Evolutionary conservation across 2,888 invertebrate genomes (phyloP).

Genomic region (Cerceris rybyensis): DNA sequence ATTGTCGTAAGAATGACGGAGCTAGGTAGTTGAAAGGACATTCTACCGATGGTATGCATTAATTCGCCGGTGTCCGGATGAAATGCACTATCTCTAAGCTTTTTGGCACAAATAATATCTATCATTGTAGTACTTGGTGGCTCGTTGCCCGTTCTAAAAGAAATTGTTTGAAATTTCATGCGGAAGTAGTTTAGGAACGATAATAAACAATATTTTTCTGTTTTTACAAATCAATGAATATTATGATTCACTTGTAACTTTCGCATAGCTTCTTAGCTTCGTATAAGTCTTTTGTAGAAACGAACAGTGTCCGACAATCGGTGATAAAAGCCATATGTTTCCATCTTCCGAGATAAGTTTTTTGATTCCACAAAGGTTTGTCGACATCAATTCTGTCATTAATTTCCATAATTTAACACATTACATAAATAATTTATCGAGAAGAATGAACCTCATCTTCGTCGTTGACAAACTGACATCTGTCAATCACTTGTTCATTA

Average conservation of each 20-base stretch:
- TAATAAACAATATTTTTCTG: not conserved
- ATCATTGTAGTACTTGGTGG: constrained; percentile 36
- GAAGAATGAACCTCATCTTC: not conserved
- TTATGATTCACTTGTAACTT: constrained; percentile 57
- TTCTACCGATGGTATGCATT: constrained; percentile 61
- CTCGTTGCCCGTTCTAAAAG: constrained; percentile 42
- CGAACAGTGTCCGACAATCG: constrained; percentile 59
- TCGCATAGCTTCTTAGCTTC: constrained; percentile 65
- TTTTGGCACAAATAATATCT: constrained; percentile 63
- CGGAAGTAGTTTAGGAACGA: not conserved
- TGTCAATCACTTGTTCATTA: not conserved
- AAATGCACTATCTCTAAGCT: constrained; percentile 65
- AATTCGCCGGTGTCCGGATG: constrained; percentile 64
- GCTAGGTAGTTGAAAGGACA: constrained; percentile 62
- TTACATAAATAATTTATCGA: not conserved
- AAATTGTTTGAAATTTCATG: not conserved
- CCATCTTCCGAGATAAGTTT: constrained; percentile 63
- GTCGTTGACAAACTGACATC: constrained; percentile 9
- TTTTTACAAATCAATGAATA: not conserved
- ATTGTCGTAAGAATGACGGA: constrained; percentile 54
- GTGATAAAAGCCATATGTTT: constrained; percentile 62
- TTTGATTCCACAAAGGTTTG: constrained; percentile 62
- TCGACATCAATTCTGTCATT: constrained; percentile 59
- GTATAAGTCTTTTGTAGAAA: constrained; percentile 33
- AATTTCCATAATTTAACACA: constrained; percentile 1